Evolutionary conservation across 2,888 invertebrate species (phyloP).

Genomic region (Malthinus seriepunctatus): DNA sequence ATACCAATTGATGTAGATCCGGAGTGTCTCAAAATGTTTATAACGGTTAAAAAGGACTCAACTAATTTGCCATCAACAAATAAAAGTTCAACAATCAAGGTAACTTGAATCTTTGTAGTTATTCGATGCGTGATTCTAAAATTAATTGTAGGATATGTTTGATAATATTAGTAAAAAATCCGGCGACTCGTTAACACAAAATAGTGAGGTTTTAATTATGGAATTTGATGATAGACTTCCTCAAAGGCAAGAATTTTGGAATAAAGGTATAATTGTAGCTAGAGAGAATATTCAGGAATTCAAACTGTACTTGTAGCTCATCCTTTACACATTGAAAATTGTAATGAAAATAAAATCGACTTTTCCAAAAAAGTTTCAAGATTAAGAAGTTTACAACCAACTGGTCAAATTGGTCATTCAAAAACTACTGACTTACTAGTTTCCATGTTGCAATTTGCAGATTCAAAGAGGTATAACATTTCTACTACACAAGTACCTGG

Average conservation of each 20-base stretch:
- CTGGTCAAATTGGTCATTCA: conserved; percentile 56
- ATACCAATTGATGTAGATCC: conserved; percentile 65
- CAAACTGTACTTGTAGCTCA: conserved; percentile 37
- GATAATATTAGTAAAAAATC: conserved; percentile 27
- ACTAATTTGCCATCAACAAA: conserved; percentile 34
- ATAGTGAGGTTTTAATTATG: conserved; percentile 30
- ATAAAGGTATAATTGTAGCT: conserved; percentile 33
- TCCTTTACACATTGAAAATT: conserved; percentile 15
- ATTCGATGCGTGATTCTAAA: neutral
- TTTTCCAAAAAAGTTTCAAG: conserved; percentile 56
- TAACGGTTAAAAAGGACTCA: conserved; percentile 55
- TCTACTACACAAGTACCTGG: conserved; percentile 55
- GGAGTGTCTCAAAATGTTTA: conserved; percentile 64
- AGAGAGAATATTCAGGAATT: neutral
- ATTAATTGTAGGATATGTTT: conserved; percentile 42
- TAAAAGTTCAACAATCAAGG: conserved; percentile 40
- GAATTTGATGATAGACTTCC: conserved; percentile 42
- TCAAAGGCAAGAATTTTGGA: conserved; percentile 28
- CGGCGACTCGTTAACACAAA: neutral
- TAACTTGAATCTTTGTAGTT: neutral
- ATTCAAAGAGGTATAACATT: conserved; percentile 57
- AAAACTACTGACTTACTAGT: conserved; percentile 54
- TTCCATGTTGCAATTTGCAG: conserved; percentile 57
- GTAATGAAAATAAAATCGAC: conserved; percentile 36
- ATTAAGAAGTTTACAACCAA: conserved; percentile 57